Conservation (phyloP, 2,888 invertebrate genomes). For the Mythimna lalbum region DNA sequence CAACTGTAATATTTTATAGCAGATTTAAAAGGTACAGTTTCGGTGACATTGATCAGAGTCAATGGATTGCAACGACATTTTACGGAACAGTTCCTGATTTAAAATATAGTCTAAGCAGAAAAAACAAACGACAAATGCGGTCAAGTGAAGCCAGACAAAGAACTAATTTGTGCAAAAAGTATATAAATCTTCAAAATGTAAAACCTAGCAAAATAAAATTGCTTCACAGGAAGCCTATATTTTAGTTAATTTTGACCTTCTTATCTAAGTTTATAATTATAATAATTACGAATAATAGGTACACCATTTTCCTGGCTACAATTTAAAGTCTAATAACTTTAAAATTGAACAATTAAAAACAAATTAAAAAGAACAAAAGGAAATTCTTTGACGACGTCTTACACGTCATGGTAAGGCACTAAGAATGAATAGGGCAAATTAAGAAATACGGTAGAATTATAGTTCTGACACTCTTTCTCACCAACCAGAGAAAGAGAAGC, state of each 20-base stretch:
- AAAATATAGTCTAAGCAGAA: constrained; percentile 9
- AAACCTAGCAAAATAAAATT: not conserved
- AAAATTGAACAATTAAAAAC: not conserved
- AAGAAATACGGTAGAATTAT: no score
- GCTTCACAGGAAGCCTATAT: not conserved
- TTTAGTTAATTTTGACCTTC: not conserved
- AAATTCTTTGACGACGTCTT: no score
- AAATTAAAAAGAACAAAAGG: not conserved
- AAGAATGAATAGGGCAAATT: no score
- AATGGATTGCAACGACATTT: constrained; percentile 38
- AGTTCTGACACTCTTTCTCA: no score
- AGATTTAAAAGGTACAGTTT: constrained; percentile 13
- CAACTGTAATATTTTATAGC: not conserved
- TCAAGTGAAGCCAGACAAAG: constrained; percentile 27
- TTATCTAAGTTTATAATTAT: not conserved
- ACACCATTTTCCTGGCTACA: no score
- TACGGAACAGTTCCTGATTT: constrained; percentile 38
- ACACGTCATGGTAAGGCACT: no score
- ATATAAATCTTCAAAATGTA: not conserved
- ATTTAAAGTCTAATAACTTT: no score
- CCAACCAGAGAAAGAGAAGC: no score
- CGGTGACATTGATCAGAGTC: constrained; percentile 44
- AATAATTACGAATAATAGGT: not conserved
- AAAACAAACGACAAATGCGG: constrained; percentile 34
- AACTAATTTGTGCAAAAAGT: constrained; percentile 19